Percentiles rank a stretch among this genome's conserved stretches.
phyloP scores from a whole-genome alignment of 2,888 invertebrate genomes.

The Lepidochitona cinerea region DNA sequence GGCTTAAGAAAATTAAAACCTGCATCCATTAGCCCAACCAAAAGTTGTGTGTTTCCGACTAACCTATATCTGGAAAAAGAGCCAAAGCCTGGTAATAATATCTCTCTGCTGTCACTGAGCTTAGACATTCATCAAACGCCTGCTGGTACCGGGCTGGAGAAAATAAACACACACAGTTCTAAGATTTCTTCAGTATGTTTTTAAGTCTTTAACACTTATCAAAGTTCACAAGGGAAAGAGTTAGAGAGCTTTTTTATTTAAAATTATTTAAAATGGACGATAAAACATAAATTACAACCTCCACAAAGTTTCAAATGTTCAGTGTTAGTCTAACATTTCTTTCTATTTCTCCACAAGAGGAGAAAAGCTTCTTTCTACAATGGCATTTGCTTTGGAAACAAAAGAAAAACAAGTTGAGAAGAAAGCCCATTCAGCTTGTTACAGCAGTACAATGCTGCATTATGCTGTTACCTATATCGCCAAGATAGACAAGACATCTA shows the following conservation, averaged over 20 bases:
- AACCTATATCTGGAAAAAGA: conserved; percentile 68
- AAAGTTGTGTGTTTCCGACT: conserved; percentile 9
- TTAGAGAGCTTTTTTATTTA: too few species aligned
- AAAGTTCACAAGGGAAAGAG: too few species aligned
- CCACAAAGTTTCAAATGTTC: too few species aligned
- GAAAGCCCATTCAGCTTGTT: neutral
- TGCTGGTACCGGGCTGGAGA: conserved; percentile 82
- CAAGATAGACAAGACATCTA: conserved; percentile 88
- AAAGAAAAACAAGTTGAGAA: neutral
- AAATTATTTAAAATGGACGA: too few species aligned
- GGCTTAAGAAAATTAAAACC: too few species aligned
- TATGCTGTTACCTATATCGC: conserved; percentile 80
- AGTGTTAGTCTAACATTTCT: too few species aligned
- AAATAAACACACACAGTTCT: conserved; percentile 8
- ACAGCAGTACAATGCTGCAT: neutral
- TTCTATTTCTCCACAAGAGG: too few species aligned
- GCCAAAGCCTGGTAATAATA: conserved; percentile 79
- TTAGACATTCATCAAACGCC: conserved; percentile 78
- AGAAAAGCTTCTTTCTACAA: neutral
- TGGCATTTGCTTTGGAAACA: neutral
- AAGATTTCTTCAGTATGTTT: too few species aligned
- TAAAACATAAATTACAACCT: too few species aligned
- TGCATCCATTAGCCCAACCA: too few species aligned
- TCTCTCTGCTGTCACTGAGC: conserved; percentile 81
- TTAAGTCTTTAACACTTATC: too few species aligned